phyloP scores from a whole-genome alignment of 2,797 vertebrate species.

The Bucorvus abyssinicus region DNA sequence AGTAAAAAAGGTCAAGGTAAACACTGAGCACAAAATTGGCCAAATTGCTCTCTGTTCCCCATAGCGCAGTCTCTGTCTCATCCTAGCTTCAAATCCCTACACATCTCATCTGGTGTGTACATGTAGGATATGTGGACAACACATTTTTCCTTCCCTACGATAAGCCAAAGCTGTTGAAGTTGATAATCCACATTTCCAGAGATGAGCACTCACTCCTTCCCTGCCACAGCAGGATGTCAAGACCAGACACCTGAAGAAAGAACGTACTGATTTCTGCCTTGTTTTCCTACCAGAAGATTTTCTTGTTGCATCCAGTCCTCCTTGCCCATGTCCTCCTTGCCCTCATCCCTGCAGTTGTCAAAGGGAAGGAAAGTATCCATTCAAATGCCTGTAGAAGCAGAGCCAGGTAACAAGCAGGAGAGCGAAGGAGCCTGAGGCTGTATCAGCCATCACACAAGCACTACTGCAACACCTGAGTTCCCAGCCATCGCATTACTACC shows the following conservation, averaged over 20 bases:
- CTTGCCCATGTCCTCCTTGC: background rate
- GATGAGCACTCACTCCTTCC: background rate
- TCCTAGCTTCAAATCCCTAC: background rate
- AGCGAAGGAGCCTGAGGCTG: background rate
- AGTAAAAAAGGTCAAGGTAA: background rate
- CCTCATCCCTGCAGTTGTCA: background rate
- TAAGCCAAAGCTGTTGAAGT: background rate
- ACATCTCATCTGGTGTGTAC: background rate
- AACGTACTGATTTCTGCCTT: background rate
- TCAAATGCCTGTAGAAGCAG: background rate
- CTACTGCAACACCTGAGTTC: background rate
- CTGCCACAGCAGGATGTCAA: background rate
- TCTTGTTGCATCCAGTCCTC: background rate
- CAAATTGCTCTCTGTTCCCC: background rate
- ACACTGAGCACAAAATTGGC: background rate
- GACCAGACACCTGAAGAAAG: background rate
- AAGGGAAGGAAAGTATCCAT: background rate
- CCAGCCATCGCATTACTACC: no score
- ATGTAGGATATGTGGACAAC: background rate
- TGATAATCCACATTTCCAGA: background rate
- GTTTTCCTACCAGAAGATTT: background rate
- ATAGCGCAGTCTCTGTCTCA: background rate
- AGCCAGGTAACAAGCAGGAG: background rate
- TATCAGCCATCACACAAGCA: background rate
- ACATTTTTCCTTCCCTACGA: accelerated